Percentiles rank a stretch among this genome's conserved stretches.
phyloP scores from a whole-genome alignment of 2,797 vertebrate genomes.

The Pseudomugil gertrudae region DNA sequence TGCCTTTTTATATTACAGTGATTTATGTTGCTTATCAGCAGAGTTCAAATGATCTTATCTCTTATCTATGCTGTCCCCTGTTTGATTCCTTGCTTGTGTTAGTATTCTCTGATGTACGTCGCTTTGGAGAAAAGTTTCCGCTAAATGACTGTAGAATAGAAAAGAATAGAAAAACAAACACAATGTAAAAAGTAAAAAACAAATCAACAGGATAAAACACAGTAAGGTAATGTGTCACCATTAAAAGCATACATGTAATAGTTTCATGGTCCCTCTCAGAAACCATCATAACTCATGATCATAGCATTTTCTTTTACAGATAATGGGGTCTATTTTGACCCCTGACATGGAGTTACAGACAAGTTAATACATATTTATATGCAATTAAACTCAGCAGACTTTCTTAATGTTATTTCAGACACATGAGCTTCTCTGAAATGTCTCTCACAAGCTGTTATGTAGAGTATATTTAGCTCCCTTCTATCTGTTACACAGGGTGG shows the following conservation, averaged over 20 bases:
- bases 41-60: not conserved
- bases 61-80: too few species aligned
- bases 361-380: too few species aligned
- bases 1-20: not conserved
- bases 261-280: too few species aligned
- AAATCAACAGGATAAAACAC: not conserved
- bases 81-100: too few species aligned
- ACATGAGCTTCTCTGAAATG: constrained; percentile 60
- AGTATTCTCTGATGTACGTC: too few species aligned
- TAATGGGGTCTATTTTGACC: constrained; percentile 3
- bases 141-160: too few species aligned
- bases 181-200: too few species aligned
- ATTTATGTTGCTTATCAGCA: not conserved
- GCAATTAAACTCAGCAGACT: too few species aligned
- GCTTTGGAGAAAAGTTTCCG: too few species aligned
- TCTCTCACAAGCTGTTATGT: constrained; percentile 63
- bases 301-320: not conserved
- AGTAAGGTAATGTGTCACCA: not conserved
- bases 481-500: constrained; percentile 72
- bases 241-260: too few species aligned
- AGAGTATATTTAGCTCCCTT: constrained; percentile 66
- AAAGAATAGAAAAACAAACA: too few species aligned
- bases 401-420: constrained; percentile 46
- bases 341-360: not conserved
- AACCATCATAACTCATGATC: too few species aligned